Evolutionary conservation across 2,113 vertebrate genomes (phyloP), one percentile per base, ranked within the genome.

Genomic region (Terrapene triunguis): DNA sequence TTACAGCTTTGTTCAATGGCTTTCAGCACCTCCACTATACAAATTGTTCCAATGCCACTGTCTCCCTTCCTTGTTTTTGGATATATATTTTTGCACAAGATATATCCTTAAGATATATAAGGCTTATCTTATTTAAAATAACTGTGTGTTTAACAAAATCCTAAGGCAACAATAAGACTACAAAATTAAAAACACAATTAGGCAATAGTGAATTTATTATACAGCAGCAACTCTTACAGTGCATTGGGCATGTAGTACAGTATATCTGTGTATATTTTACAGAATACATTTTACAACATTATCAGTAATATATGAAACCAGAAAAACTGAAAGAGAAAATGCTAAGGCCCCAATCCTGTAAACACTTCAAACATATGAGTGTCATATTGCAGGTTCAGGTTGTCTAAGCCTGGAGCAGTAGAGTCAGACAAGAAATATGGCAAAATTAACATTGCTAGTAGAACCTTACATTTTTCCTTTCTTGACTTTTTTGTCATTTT

Each of bases 111-210:
- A 84, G 7, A 72, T 72, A 38, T 38, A 72, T 38, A 38, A 8
- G 80, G n/a, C 8, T 82, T 51, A 72, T 72, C 27, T 42, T 35
- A 57, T 32, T 27, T 10, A 1, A 24, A 51, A 9, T 0, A 21
- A 44, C 1, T 1, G 0, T 87, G 92, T 89, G 91, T 7, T 1
- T 0, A 9, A 72, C 3, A 1, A 4, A 48, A 93, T 35, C 72
- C 32, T 10, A 83, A 87, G 89, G 10, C 0, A 80, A 54, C 44
- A 81, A 27, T 50, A 80, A 80, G 80, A 54, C 53, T 72, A n/a
- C 6, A 83, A 44, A 50, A 92, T 55, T n/a, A 22, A 93, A 78
- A 78, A 25, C 0, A 55, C 82, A 92, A 57, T 51, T 80, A 82
- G 4, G 14, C 59, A 84, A 92, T 3, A 5, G 88, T 89, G 86